Evolutionary conservation across 1,140 invertebrate species (phyloP).

Genomic region (Diploscapter pachys): DNA sequence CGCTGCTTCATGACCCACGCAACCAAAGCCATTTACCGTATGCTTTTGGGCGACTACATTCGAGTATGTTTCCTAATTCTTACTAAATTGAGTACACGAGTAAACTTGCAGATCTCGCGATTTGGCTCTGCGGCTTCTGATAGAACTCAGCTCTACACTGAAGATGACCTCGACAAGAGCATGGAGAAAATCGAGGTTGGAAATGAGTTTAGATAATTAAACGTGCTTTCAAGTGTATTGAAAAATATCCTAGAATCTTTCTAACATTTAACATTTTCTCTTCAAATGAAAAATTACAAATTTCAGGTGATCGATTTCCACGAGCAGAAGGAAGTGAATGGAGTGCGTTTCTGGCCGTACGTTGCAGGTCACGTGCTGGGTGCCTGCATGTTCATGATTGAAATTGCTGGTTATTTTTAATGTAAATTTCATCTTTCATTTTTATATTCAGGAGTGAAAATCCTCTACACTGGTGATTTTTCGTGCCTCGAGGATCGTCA

Average conservation of each 20-base stretch:
- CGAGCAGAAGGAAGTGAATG: constrained; percentile 85
- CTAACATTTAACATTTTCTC: background rate
- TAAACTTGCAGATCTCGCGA: constrained; percentile 67
- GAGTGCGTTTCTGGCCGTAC: constrained; percentile 92
- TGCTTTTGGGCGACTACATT: constrained; percentile 97
- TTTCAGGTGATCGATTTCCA: constrained; percentile 57
- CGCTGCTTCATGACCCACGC: constrained; percentile 99
- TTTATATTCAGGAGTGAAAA: constrained; percentile 17
- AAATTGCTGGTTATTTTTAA: constrained; percentile 77
- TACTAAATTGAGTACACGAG: constrained; percentile 60
- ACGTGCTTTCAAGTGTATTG: constrained; percentile 10
- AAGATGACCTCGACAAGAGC: constrained; percentile 89
- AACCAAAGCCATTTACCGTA: constrained; percentile 97
- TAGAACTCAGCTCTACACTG: constrained; percentile 75
- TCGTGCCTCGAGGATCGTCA: constrained; percentile 96
- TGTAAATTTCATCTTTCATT: background rate
- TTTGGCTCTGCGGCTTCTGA: constrained; percentile 5
- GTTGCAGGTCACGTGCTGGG: constrained; percentile 97
- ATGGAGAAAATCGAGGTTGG: constrained; percentile 94
- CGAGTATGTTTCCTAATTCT: constrained; percentile 19
- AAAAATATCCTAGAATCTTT: constrained; percentile 22
- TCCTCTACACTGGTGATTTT: constrained; percentile 78
- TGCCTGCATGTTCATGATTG: constrained; percentile 99
- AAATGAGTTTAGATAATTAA: constrained; percentile 30
- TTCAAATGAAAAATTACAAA: constrained; percentile 17